Evolutionary conservation across 1,140 invertebrate genomes (phyloP), one percentile per base, ranked within the genome.

Genomic region (Drosophila ogumai): DNA sequence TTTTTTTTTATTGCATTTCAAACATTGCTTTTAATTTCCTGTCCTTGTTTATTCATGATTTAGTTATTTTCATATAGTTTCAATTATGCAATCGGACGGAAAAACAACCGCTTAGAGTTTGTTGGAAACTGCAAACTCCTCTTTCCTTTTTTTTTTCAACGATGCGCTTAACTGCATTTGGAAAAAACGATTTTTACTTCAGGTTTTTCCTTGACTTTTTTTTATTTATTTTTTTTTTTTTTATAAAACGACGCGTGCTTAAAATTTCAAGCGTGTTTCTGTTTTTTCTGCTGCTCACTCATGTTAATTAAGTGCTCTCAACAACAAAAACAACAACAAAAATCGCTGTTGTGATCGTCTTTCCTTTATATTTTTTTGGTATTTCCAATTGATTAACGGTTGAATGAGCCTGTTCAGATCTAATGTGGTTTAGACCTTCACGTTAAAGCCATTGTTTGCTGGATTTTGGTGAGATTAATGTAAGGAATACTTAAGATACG

Each of bases 51-150:
- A 10, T 25, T 63, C 34, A 36, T 31, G 43, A 64, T 19, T 66
- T 47, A 17, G 32, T 59, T 58, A 9, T 15, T 58, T 41, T 36
- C 36, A 7, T 60, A 32, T 40, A 15, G 6, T 28, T 41, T 41
- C 38, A 68, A 65, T 68, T 68, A 65, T 65, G 65, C 61, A 68
- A 68, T 65, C 60, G 56, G n/a, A 64, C 31, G 28, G 55, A 31
- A 17, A 32, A 60, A 47, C 31, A 65, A 34, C 44, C 38, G 40
- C 61, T 40, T 34, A 15, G 8, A 15, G 22, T 38, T 52, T 31
- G n/a, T 52, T 63, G 17, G 13, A 56, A 17, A 46, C 47, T 60
- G 60, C 32, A 28, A 28, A 36, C n/a, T 44, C 43, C 65, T 66
- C 57, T 66, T 28, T 36, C 38, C 19, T 46, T 47, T 47, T 56